Conservation (phyloP, 2,888 invertebrate genomes). For the Aphrophora alni region DNA sequence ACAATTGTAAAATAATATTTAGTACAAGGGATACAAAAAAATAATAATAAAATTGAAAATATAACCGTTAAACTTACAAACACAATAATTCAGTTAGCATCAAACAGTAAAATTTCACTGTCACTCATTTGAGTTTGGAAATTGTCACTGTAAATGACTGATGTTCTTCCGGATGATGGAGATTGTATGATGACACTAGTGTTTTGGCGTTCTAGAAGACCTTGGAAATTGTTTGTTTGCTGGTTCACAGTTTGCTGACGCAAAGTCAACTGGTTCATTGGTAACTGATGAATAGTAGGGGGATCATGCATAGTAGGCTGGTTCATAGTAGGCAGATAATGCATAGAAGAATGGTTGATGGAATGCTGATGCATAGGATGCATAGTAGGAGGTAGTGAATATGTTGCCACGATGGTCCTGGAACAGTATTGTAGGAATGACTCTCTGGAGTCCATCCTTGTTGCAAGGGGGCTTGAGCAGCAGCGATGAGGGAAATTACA, state of each 20-base stretch:
- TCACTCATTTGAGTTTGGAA: conserved; percentile 26
- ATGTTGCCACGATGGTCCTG: conserved; percentile 28
- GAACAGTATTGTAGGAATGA: conserved; percentile 17
- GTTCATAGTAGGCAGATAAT: background rate
- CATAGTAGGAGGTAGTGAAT: background rate
- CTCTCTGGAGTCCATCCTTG: conserved; percentile 22
- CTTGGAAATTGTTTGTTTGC: conserved; percentile 21
- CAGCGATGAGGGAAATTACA: conserved; percentile 22
- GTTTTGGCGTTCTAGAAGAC: conserved; percentile 16
- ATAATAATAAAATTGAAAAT: background rate
- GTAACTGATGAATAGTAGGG: background rate
- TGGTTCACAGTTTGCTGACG: conserved; percentile 23
- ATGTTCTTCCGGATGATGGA: conserved; percentile 27
- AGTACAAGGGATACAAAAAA: conserved; percentile 15
- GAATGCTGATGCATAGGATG: conserved; percentile 21
- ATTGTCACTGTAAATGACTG: conserved; percentile 14
- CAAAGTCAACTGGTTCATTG: background rate
- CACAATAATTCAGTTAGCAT: conserved; percentile 16
- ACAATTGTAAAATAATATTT: background rate
- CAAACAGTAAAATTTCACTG: conserved; percentile 17
- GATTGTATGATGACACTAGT: conserved; percentile 21
- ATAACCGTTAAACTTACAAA: conserved; percentile 3
- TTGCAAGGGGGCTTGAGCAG: conserved; percentile 29
- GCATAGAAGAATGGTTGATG: conserved; percentile 21
- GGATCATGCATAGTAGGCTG: conserved; percentile 13